phyloP scores from a whole-genome alignment of 2,113 vertebrate genomes.

The Triplophysa siluroides region DNA sequence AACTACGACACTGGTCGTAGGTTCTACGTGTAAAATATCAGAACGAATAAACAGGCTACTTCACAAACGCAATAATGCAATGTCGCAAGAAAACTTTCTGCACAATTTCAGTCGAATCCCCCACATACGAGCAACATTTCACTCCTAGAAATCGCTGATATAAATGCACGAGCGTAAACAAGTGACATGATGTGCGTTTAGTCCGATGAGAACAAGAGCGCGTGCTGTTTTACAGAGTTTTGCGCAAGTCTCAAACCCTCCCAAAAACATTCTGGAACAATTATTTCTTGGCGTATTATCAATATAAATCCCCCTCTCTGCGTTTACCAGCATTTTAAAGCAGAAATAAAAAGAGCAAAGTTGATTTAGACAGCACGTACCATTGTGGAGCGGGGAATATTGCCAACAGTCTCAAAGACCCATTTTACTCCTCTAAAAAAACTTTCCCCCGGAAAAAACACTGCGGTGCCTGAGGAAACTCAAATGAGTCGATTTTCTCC shows the following conservation, averaged over 20 bases:
- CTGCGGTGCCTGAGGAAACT: conserved; percentile 60
- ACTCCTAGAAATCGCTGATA: not conserved
- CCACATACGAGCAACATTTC: not conserved
- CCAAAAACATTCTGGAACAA: not conserved
- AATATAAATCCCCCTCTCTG: not conserved
- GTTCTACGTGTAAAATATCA: not conserved
- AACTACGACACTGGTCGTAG: not conserved
- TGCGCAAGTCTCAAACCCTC: not conserved
- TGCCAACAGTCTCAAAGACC: conserved; percentile 80
- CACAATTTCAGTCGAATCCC: not conserved
- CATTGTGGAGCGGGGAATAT: conserved; percentile 77
- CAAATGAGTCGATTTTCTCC: conserved; percentile 61
- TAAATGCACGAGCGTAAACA: not conserved
- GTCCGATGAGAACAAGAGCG: not conserved
- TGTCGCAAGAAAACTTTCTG: not conserved
- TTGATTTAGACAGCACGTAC: conserved; percentile 81
- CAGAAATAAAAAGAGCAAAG: conserved; percentile 66
- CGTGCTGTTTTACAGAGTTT: not conserved
- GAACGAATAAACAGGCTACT: not conserved
- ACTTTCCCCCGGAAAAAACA: conserved; percentile 66
- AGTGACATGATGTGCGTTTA: not conserved
- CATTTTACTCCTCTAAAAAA: conserved; percentile 74
- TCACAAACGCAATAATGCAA: not conserved
- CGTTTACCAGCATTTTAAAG: conserved; percentile 12
- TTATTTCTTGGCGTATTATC: not conserved